phyloP scores from a whole-genome alignment of 2,888 invertebrate genomes.

The Heliconius ethilla region DNA sequence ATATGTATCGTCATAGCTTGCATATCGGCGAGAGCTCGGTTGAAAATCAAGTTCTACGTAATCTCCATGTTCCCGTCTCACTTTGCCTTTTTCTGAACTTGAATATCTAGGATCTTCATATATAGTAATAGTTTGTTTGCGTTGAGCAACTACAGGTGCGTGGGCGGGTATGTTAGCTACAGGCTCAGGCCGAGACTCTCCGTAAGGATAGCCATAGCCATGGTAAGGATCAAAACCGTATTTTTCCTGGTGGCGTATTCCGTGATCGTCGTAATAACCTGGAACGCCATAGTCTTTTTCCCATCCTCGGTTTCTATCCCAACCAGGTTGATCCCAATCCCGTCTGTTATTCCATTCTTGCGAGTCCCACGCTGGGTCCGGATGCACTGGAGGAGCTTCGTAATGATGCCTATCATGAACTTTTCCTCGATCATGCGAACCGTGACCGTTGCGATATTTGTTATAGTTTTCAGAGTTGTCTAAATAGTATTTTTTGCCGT shows the following conservation, averaged over 20 bases:
- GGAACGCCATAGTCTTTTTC: conserved; percentile 69
- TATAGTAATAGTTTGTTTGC: conserved; percentile 78
- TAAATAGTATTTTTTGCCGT: conserved; percentile 74
- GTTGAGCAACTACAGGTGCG: conserved; percentile 70
- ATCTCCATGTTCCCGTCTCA: conserved; percentile 71
- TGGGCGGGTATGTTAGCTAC: conserved; percentile 66
- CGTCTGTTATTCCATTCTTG: conserved; percentile 60
- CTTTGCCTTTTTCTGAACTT: conserved; percentile 67
- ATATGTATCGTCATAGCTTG: conserved; percentile 73
- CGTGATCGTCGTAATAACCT: conserved; percentile 71
- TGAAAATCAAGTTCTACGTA: conserved; percentile 72
- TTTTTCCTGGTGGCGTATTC: conserved; percentile 70
- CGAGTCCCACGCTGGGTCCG: conserved; percentile 67
- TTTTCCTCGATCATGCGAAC: conserved; percentile 67
- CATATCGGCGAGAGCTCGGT: conserved; percentile 74
- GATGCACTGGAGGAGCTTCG: conserved; percentile 56
- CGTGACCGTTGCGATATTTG: conserved; percentile 69
- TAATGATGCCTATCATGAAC: conserved; percentile 64
- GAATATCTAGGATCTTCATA: conserved; percentile 78
- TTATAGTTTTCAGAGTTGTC: conserved; percentile 72
- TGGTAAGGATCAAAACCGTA: conserved; percentile 70
- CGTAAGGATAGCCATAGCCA: conserved; percentile 72
- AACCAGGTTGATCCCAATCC: conserved; percentile 57
- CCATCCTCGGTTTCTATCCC: conserved; percentile 58
- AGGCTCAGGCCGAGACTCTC: conserved; percentile 66